phyloP scores from a whole-genome alignment of 2,113 vertebrate species.

The Trochalopteron elliotii region DNA sequence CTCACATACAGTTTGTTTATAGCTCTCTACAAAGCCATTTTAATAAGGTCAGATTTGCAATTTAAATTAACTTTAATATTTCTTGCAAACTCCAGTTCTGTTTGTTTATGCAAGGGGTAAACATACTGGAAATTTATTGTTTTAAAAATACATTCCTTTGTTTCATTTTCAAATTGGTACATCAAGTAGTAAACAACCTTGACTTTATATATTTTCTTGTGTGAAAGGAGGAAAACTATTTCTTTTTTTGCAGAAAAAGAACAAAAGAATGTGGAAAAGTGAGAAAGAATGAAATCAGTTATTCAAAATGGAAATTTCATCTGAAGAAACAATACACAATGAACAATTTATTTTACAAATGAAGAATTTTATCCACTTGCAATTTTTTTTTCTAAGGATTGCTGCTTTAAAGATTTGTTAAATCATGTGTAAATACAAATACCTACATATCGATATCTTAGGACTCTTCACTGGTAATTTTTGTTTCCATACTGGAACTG shows the following conservation, averaged over 20 bases:
- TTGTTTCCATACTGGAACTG: neutral
- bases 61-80: slow-evolving; percentile 84
- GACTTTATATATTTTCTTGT: slow-evolving; percentile 18
- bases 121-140: slow-evolving; percentile 68
- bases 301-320: slow-evolving; percentile 16
- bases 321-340: neutral
- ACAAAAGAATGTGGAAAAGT: neutral
- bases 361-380: neutral
- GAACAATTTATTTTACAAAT: slow-evolving; percentile 39
- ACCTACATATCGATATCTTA: neutral
- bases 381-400: neutral
- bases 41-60: slow-evolving; percentile 87
- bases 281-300: slow-evolving; percentile 47
- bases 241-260: neutral
- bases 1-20: slow-evolving; percentile 76
- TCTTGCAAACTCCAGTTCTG: slow-evolving; percentile 68
- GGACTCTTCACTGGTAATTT: neutral
- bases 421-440: neutral
- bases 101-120: slow-evolving; percentile 70
- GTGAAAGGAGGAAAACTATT: slow-evolving; percentile 25
- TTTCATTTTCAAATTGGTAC: slow-evolving; percentile 71
- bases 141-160: slow-evolving; percentile 61
- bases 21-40: slow-evolving; percentile 76
- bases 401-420: neutral
- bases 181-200: slow-evolving; percentile 67